These are phyloP conservation scores for Calidris pugnax DNA, from an alignment of 2,113 vertebrate genomes.

Conservation along the genomic window DNA sequence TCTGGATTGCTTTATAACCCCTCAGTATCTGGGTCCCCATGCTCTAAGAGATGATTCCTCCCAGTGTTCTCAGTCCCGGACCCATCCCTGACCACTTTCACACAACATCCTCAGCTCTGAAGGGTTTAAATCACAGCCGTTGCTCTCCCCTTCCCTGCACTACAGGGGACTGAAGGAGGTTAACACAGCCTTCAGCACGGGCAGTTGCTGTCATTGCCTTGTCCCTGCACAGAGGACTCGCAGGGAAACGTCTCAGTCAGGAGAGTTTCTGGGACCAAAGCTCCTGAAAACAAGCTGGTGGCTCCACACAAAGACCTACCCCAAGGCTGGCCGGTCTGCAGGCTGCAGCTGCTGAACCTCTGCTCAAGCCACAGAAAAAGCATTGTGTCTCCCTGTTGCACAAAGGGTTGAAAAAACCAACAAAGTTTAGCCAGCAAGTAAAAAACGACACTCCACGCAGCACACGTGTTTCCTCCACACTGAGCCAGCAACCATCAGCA, in stretches of 20 bases:
- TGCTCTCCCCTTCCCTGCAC: not conserved
- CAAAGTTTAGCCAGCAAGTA: not conserved
- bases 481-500: not conserved
- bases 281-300: not conserved
- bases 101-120: not conserved
- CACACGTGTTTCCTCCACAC: rapidly evolving
- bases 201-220: not conserved
- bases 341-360: not conserved
- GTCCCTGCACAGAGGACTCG: not conserved
- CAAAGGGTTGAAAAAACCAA: not conserved
- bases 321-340: not conserved
- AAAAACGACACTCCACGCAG: not conserved
- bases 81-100: not conserved
- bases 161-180: too few species aligned
- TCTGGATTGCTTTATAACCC: not conserved
- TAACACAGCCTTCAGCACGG: not conserved
- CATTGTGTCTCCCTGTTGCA: rapidly evolving
- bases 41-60: rapidly evolving
- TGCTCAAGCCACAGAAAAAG: not conserved
- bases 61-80: not conserved
- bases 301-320: not conserved
- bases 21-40: too few species aligned
- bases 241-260: not conserved
- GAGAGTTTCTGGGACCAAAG: not conserved
- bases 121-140: not conserved